phyloP scores from a whole-genome alignment of 2,888 invertebrate genomes.

The Pachymerium ferrugineum region DNA sequence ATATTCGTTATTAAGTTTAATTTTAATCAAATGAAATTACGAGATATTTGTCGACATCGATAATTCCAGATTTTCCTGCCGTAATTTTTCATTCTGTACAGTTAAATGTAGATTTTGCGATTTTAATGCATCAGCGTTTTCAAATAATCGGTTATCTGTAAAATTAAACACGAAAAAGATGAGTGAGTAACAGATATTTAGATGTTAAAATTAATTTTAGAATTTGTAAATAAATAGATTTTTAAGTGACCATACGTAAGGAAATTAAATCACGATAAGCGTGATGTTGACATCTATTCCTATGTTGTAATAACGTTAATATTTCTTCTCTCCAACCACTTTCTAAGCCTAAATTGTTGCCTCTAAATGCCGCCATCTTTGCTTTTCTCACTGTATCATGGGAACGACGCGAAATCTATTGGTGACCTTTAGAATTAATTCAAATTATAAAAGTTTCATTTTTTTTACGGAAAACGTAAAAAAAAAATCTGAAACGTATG shows the following conservation, averaged over 20 bases:
- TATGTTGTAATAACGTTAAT: conserved; percentile 62
- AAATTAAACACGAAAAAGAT: not conserved
- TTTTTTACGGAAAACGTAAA: too few relatives aligned
- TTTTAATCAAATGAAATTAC: conserved; percentile 29
- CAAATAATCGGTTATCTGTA: conserved; percentile 78
- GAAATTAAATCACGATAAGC: conserved; percentile 73
- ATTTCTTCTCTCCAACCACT: conserved; percentile 63
- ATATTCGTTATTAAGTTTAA: too few relatives aligned
- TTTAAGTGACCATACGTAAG: conserved; percentile 57
- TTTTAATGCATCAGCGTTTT: conserved; percentile 70
- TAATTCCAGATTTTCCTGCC: conserved; percentile 53
- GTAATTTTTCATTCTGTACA: conserved; percentile 75
- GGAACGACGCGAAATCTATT: too few relatives aligned
- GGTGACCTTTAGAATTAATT: too few relatives aligned
- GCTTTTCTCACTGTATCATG: not conserved
- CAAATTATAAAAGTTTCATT: too few relatives aligned
- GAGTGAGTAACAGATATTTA: too few relatives aligned
- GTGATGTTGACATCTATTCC: conserved; percentile 68
- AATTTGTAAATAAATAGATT: too few relatives aligned
- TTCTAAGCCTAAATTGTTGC: not conserved
- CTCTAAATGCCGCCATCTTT: not conserved
- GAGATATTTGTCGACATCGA: conserved; percentile 44
- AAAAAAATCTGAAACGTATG: too few relatives aligned
- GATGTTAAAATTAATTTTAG: too few relatives aligned
- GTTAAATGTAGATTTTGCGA: conserved; percentile 78